phyloP scores from a whole-genome alignment of 2,797 vertebrate genomes.

The Mionectes olivaceus region DNA sequence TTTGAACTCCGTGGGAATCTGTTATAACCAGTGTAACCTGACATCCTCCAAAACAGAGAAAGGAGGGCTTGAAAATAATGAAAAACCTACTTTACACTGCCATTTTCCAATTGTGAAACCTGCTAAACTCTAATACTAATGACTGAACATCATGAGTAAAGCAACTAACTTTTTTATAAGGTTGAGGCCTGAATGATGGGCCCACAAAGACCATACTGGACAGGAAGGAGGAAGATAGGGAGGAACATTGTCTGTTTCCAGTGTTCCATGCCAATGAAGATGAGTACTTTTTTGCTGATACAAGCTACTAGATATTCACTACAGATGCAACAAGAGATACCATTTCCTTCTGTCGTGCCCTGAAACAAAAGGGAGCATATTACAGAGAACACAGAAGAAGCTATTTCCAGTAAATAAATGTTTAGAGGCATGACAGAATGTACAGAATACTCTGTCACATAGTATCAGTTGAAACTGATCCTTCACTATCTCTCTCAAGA shows the following conservation, averaged over 20 bases:
- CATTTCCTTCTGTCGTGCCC: not conserved
- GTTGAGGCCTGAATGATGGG: not conserved
- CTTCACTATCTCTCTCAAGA: not conserved
- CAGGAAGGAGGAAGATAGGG: not conserved
- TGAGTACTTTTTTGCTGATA: not conserved
- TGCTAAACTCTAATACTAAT: not conserved
- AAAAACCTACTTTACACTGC: not conserved
- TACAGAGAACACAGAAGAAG: not conserved
- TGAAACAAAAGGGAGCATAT: not conserved
- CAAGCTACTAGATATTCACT: not conserved
- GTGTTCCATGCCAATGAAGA: not conserved
- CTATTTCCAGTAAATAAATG: not conserved
- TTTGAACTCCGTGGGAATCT: not conserved
- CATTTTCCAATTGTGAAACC: not conserved
- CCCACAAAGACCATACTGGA: not conserved
- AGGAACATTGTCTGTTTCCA: not conserved
- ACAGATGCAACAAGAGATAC: not conserved
- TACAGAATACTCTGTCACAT: accelerated
- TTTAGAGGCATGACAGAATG: not conserved
- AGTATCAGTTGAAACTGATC: not conserved
- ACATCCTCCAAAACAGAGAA: not conserved
- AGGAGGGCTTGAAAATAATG: not conserved
- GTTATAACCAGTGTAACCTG: not conserved
- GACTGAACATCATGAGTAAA: not conserved
- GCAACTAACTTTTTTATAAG: not conserved